Evolutionary conservation across 2,797 vertebrate species (phyloP).

Genomic region (Trichosurus vulpecula): DNA sequence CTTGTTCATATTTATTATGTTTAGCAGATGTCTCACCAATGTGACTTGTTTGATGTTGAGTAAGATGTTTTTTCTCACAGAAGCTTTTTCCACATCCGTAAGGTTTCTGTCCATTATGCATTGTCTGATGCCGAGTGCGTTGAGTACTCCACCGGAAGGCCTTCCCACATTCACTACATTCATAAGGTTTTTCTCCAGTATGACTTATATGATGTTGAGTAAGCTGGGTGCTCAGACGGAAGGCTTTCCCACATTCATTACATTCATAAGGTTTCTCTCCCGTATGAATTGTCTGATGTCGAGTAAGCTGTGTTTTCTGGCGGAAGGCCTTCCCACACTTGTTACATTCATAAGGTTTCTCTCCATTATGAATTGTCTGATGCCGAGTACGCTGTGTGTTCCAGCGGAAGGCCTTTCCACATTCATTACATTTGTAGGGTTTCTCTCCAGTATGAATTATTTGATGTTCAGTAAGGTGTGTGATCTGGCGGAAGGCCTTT

Average conservation of each 20-base stretch:
- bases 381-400: constrained; percentile 1
- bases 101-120: constrained; percentile 1
- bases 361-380: constrained; percentile 72
- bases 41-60: neutral
- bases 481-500: constrained; percentile 39
- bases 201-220: constrained; percentile 77
- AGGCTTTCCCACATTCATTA: constrained; percentile 78
- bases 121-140: constrained; percentile 27
- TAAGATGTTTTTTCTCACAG: constrained; percentile 29
- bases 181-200: constrained; percentile 14
- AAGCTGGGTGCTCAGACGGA: constrained; percentile 78
- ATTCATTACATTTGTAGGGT: constrained; percentile 13
- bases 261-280: constrained; percentile 80
- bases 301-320: constrained; percentile 76
- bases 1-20: constrained; percentile 10
- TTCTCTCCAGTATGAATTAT: constrained; percentile 31
- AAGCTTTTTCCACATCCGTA: neutral
- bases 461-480: constrained; percentile 40
- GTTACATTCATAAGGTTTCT: constrained; percentile 77
- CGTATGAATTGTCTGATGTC: constrained; percentile 79
- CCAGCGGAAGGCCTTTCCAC: constrained; percentile 5
- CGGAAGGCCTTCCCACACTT: constrained; percentile 79
- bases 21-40: neutral
- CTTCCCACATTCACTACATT: constrained; percentile 20
- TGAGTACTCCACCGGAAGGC: constrained; percentile 16